Evolutionary conservation across 1,140 invertebrate species (phyloP).

Genomic region (Mycetomoellerius zeteki): DNA sequence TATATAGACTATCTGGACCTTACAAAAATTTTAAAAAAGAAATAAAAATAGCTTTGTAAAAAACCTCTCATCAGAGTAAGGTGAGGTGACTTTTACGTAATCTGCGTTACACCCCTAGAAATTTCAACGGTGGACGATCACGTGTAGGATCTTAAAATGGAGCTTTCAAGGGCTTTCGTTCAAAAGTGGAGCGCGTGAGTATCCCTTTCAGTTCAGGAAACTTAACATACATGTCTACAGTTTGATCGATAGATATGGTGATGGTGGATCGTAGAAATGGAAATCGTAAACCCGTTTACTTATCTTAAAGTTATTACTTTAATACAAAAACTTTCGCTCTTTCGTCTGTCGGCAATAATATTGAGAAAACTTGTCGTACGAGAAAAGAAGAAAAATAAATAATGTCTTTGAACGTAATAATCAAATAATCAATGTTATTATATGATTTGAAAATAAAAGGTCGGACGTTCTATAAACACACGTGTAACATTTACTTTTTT

Average conservation of each 20-base stretch:
- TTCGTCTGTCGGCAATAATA: not conserved
- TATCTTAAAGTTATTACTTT: not conserved
- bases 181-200: slow-evolving; percentile 64
- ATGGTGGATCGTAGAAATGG: not conserved
- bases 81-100: not conserved
- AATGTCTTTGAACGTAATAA: not conserved
- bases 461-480: not conserved
- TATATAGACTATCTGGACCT: too few species aligned
- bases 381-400: slow-evolving; percentile 22
- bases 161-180: slow-evolving; percentile 63
- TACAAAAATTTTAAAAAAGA: not conserved
- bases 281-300: not conserved
- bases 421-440: slow-evolving; percentile 12
- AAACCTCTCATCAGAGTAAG: not conserved
- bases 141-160: slow-evolving; percentile 59
- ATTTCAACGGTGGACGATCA: not conserved
- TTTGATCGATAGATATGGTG: not conserved
- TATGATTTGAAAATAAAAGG: slow-evolving; percentile 29
- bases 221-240: slow-evolving; percentile 42
- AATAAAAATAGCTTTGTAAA: not conserved
- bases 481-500: not conserved
- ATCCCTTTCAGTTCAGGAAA: slow-evolving; percentile 66
- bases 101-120: not conserved
- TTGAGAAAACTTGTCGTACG: not conserved
- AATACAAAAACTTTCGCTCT: slow-evolving; percentile 19